Evolutionary conservation across 1,140 invertebrate species (phyloP), one percentile per base, ranked within the genome.

Genomic region (Meloidogyne chitwoodi): DNA sequence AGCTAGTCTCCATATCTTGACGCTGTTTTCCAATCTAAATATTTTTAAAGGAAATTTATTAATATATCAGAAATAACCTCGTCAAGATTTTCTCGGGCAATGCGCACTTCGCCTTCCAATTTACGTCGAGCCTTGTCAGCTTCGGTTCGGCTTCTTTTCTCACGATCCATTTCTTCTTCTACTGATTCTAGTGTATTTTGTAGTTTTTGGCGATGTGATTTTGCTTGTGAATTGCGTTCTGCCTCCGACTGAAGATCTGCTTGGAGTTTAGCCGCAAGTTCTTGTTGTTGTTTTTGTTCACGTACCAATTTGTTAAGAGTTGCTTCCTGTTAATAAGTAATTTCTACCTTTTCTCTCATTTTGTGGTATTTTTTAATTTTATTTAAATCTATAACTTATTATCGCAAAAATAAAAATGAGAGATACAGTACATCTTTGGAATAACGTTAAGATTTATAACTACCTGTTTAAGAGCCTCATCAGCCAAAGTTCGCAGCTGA

Each of bases 271-370:
- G 96, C 95, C 3, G 76, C 65, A 16, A 79, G 31, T 75, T 99
- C 96, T 73, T 95, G 94, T 86, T 95, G 91, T 85, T 94, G 91
- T 89, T 98, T 98, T 92, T 96, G 97, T 87, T 98, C 96, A 89
- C 98, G 97, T 91, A 94, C 95, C 86, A 99, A 90, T 89, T 99
- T 99, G 91, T 96, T 95, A 91, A 99, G 96, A 88, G 96, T 92
- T 88, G 98, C 95, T 87, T 99, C 96, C 89, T 98, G n/a, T n/a
- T n/a, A n/a, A n/a, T n/a, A n/a, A n/a, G n/a, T n/a, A n/a, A n/a
- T n/a, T n/a, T n/a, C n/a, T n/a, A n/a, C n/a, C n/a, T n/a, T n/a
- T n/a, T n/a, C n/a, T n/a, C n/a, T n/a, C n/a, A n/a, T n/a, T n/a
- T n/a, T n/a, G n/a, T n/a, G n/a, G n/a, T n/a, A n/a, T n/a, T n/a